These are phyloP conservation scores for Heterocephalus glaber DNA, from an alignment of 2,113 vertebrate genomes.

Conservation along the genomic window DNA sequence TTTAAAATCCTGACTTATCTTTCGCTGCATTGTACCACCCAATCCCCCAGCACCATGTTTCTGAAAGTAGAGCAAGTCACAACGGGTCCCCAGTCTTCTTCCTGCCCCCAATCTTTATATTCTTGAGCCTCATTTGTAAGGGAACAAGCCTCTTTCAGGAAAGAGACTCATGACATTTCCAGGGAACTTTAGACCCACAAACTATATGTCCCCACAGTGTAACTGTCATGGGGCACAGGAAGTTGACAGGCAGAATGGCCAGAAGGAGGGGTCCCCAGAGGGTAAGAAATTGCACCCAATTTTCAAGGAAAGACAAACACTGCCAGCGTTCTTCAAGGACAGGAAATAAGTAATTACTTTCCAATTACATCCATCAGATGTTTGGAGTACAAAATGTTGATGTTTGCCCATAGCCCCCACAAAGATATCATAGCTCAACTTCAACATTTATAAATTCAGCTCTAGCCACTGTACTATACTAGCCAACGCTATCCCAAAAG, in stretches of 20 bases:
- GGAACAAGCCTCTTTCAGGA: background rate
- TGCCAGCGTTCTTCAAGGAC: background rate
- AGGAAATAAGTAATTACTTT: background rate
- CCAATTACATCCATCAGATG: background rate
- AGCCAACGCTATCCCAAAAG: background rate
- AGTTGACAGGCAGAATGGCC: background rate
- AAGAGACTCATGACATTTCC: background rate
- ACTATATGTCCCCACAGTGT: background rate
- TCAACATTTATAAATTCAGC: background rate
- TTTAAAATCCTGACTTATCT: background rate
- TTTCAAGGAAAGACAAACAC: background rate
- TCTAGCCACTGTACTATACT: background rate
- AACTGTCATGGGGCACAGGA: background rate
- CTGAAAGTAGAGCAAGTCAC: background rate
- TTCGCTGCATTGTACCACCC: background rate
- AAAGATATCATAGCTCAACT: background rate
- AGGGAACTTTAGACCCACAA: background rate
- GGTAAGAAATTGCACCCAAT: fast-evolving
- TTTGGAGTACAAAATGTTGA: background rate
- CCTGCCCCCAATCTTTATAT: background rate
- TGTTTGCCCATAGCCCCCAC: background rate
- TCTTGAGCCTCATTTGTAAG: background rate
- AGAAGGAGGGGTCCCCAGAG: background rate
- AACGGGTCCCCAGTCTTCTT: background rate
- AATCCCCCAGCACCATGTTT: background rate